Evolutionary conservation across 2,797 vertebrate species (phyloP), one percentile per base, ranked within the genome.

Genomic region (Simalia tracyae): DNA sequence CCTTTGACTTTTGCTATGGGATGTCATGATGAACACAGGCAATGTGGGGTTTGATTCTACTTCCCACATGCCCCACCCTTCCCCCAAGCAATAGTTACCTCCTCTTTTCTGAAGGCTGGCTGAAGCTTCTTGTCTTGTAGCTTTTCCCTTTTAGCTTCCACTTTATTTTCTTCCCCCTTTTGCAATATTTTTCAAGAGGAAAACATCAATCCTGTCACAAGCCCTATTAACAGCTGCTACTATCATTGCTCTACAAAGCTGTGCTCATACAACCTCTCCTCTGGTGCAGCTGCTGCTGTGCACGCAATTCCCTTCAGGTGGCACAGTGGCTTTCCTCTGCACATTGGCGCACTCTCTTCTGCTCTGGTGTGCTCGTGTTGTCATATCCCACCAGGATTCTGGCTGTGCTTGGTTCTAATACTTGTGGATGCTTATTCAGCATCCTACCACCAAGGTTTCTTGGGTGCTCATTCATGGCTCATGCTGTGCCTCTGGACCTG

Each of bases 91-190:
- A 84, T 90, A 96, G 90, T 98, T 98, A 98, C 98, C 98, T 98
- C 97, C 93, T 97, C 96, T 93, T 97, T 97, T 96, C 91, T 94
- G 97, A 96, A 97, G 94, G 96, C 64, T 87, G 97, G 72, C 42
- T 91, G 95, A 5, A 92, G 95, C 92, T 98, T 98, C 92, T 98
- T 98, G 90, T 97, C 97, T 91, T 97, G 97, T 57, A 96, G 94
- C 89, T 96, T 97, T 93, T 97, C 98, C 89, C 95, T 97, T 95
- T 97, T 98, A 96, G 93, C 96, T 92, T 96, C 98, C 89, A 94
- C 97, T 91, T 97, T 97, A 95, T 97, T 98, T 91, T 98, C 98
- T 98, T 98, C 98, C 96, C 95, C 97, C 97, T 98, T 98, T 96
- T 97, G 92, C 97, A 96, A 97, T 96, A 57, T 87, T 87, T 90